phyloP scores from a whole-genome alignment of 2,113 vertebrate genomes.

The Pogonocichla stellata region DNA sequence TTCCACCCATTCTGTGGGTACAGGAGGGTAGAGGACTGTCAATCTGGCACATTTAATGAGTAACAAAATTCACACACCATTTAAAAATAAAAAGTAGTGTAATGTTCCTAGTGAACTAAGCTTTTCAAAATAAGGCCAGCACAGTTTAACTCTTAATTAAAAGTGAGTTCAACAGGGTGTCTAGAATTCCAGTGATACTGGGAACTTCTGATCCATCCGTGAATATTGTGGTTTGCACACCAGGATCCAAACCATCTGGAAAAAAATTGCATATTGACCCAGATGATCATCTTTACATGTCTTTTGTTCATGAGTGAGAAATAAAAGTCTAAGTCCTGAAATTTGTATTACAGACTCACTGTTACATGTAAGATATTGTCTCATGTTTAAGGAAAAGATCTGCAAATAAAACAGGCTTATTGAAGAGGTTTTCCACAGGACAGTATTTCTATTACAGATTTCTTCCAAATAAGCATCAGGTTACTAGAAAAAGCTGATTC shows the following conservation, averaged over 20 bases:
- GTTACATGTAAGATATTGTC: neutral
- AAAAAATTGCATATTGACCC: neutral
- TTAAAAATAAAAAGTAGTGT: neutral
- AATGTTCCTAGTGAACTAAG: neutral
- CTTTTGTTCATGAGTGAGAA: neutral
- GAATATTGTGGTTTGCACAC: neutral
- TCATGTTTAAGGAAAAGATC: neutral
- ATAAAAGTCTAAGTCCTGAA: neutral
- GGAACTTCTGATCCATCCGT: neutral
- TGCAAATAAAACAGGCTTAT: neutral
- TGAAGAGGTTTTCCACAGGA: neutral
- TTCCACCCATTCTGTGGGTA: conserved; percentile 4
- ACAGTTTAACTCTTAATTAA: neutral
- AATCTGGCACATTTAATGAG: conserved; percentile 7
- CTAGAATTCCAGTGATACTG: neutral
- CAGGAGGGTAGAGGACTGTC: conserved; percentile 17
- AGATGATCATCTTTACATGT: neutral
- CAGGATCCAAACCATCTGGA: neutral
- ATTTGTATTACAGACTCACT: neutral
- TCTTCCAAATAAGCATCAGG: neutral
- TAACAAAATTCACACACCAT: neutral
- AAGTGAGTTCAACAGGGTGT: neutral
- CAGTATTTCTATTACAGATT: neutral
- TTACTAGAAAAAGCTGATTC: conserved; percentile 56
- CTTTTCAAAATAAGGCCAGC: neutral